Conservation (phyloP, 30 jellyfish, hydroid and myxozoan species). For the Pelagia noctiluca region DNA sequence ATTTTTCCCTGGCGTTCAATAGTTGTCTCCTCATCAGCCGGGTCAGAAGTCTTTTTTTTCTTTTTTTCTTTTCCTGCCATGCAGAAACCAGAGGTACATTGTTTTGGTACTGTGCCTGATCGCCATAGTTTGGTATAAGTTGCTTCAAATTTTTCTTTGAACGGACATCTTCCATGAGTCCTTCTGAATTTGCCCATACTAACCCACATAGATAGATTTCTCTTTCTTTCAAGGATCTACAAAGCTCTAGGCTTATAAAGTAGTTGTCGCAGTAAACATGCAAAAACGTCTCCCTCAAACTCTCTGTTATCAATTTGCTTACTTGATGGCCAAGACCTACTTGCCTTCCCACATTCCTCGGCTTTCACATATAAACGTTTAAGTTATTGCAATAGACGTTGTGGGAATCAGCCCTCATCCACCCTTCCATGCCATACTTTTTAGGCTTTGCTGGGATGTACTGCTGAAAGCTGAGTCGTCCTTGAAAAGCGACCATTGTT, state of each 20-base stretch:
- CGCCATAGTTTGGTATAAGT: slow-evolving; percentile 1
- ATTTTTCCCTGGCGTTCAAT: background rate
- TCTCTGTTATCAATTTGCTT: slow-evolving; percentile 18
- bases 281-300: slow-evolving; percentile 15
- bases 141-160: slow-evolving; percentile 14
- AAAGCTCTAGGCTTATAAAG: slow-evolving; percentile 17
- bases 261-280: slow-evolving; percentile 39
- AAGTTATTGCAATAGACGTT: slow-evolving; percentile 12
- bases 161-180: slow-evolving; percentile 21
- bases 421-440: slow-evolving; percentile 39
- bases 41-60: background rate
- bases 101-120: background rate
- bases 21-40: slow-evolving; percentile 5
- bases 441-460: slow-evolving; percentile 51
- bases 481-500: slow-evolving; percentile 42
- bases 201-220: slow-evolving; percentile 41
- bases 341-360: slow-evolving; percentile 14
- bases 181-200: slow-evolving; percentile 18
- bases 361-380: slow-evolving; percentile 23
- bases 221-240: background rate
- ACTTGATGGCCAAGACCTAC: slow-evolving; percentile 56
- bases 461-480: slow-evolving; percentile 39
- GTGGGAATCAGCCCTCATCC: slow-evolving; percentile 35
- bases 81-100: slow-evolving; percentile 6
- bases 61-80: slow-evolving; percentile 1